Conservation (phyloP, 2,797 vertebrate species). For the Gila robusta region DNA sequence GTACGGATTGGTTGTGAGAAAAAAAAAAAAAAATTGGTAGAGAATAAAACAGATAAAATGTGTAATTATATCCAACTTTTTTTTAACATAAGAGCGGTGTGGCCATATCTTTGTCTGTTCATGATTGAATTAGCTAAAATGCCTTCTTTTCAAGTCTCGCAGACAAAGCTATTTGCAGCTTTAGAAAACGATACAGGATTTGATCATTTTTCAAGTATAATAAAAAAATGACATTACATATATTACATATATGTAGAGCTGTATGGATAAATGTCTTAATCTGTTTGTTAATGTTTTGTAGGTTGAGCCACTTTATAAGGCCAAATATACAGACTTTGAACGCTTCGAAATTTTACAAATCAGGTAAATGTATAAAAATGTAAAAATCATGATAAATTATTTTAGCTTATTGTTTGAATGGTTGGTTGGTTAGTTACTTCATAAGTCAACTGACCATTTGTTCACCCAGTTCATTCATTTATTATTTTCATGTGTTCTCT, state of each 20-base stretch:
- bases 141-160: too few species aligned
- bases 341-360: rapidly evolving
- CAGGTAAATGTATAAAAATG: not conserved
- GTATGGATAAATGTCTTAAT: too few species aligned
- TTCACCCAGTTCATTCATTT: not conserved
- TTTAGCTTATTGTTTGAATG: not conserved
- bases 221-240: too few species aligned
- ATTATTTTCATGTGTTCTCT: not conserved
- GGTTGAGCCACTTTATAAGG: not conserved
- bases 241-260: too few species aligned
- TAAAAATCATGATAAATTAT: not conserved
- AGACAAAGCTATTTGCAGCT: not conserved
- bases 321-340: rapidly evolving
- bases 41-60: too few species aligned
- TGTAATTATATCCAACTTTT: too few species aligned
- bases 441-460: too few species aligned
- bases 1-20: too few species aligned
- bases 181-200: not conserved
- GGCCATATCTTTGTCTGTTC: too few species aligned
- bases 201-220: not conserved
- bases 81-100: too few species aligned
- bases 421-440: not conserved
- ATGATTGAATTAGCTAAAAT: too few species aligned
- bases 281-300: not conserved
- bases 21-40: too few species aligned